These are phyloP conservation scores for Aphidoletes aphidimyza DNA, from an alignment of 2,888 invertebrate genomes.

Conservation along the genomic window DNA sequence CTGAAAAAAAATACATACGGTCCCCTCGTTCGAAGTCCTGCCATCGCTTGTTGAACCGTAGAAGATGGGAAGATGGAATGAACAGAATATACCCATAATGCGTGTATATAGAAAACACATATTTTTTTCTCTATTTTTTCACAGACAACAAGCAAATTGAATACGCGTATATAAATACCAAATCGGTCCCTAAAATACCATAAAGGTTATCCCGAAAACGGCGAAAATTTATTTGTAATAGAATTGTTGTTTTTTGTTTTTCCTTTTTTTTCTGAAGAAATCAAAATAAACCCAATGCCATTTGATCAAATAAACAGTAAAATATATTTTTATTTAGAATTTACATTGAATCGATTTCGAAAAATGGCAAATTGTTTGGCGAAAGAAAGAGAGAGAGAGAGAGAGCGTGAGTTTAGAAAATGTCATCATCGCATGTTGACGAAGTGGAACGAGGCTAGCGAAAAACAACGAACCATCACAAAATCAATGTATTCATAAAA, in stretches of 20 bases:
- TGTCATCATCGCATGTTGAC: neutral
- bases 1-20: too few relatives aligned
- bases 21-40: neutral
- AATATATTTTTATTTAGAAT: neutral
- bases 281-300: slow-evolving; percentile 47
- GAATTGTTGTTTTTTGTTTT: slow-evolving; percentile 17
- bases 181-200: slow-evolving; percentile 25
- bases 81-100: neutral
- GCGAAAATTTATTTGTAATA: slow-evolving; percentile 48
- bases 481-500: slow-evolving; percentile 53
- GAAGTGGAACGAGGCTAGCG: neutral
- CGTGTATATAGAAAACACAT: neutral
- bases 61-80: neutral
- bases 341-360: neutral
- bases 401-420: neutral
- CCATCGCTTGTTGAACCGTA: neutral
- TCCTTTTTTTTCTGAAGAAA: neutral
- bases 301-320: neutral
- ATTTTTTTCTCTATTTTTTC: neutral
- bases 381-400: neutral
- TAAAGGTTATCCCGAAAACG: neutral
- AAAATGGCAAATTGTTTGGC: neutral
- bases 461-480: slow-evolving; percentile 17
- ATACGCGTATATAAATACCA: neutral
- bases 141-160: slow-evolving; percentile 5